phyloP scores from a whole-genome alignment of 2,797 vertebrate genomes.

The Rhinophrynus dorsalis region DNA sequence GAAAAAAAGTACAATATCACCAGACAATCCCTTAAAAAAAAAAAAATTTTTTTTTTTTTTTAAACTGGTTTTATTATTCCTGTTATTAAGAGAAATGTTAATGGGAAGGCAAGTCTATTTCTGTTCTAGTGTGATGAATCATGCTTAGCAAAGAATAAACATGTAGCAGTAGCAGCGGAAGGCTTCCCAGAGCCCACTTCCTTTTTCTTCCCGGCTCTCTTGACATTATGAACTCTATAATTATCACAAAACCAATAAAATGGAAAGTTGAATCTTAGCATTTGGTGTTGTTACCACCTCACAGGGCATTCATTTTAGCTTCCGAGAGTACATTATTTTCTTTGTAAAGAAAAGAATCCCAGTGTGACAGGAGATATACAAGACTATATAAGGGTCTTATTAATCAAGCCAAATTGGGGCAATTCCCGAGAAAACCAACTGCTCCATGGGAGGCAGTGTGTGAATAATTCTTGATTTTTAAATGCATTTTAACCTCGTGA shows the following conservation, averaged over 20 bases:
- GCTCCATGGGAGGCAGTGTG: no score
- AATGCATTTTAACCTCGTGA: no score
- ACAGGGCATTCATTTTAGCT: not conserved
- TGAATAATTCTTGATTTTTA: no score
- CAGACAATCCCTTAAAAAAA: slow-evolving; percentile 41
- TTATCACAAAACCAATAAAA: slow-evolving; percentile 53
- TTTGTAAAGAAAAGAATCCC: not conserved
- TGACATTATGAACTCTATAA: slow-evolving; percentile 53
- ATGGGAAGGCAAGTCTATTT: slow-evolving; percentile 43
- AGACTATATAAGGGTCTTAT: not conserved
- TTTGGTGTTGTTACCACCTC: not conserved
- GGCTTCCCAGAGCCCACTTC: slow-evolving; percentile 54
- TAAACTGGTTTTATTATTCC: slow-evolving; percentile 43
- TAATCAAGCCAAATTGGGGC: no score
- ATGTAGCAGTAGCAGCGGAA: slow-evolving; percentile 56
- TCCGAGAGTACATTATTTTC: not conserved
- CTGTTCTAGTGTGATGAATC: slow-evolving; percentile 52
- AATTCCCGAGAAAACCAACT: no score
- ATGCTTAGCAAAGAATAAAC: slow-evolving; percentile 60
- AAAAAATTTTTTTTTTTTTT: no score
- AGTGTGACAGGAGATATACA: not conserved
- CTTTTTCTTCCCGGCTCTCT: slow-evolving; percentile 52
- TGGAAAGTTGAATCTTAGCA: slow-evolving; percentile 1
- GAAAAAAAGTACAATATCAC: slow-evolving; percentile 26
- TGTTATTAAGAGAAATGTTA: slow-evolving; percentile 41